These are phyloP conservation scores for Leucania comma DNA, from an alignment of 2,888 invertebrate species.

Conservation along the genomic window DNA sequence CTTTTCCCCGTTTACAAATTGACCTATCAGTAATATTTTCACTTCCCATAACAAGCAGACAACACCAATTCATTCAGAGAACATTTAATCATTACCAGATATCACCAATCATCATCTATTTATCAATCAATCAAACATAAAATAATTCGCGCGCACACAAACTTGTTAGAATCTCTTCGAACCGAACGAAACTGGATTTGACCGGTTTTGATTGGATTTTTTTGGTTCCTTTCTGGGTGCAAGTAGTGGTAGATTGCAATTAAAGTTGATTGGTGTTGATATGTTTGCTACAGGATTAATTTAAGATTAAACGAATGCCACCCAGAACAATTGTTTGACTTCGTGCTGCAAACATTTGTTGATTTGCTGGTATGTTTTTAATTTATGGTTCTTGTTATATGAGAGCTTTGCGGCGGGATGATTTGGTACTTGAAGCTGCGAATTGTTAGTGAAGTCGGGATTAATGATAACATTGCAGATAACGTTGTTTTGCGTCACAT, in stretches of 20 bases:
- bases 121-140: slow-evolving; percentile 52
- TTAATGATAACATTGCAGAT: slow-evolving; percentile 42
- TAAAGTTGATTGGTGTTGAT: slow-evolving; percentile 75
- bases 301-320: slow-evolving; percentile 61
- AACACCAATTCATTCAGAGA: slow-evolving; percentile 43
- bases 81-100: slow-evolving; percentile 42
- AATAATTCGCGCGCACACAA: slow-evolving; percentile 30
- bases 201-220: slow-evolving; percentile 8
- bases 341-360: slow-evolving; percentile 18
- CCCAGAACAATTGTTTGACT: slow-evolving; percentile 16
- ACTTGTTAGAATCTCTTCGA: slow-evolving; percentile 12
- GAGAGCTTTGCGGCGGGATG: slow-evolving; percentile 44
- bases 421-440: slow-evolving; percentile 41
- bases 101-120: slow-evolving; percentile 43
- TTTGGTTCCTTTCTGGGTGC: slow-evolving; percentile 35
- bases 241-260: slow-evolving; percentile 64
- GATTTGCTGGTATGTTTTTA: slow-evolving; percentile 47
- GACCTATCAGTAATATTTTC: slow-evolving; percentile 20
- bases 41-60: slow-evolving; percentile 13
- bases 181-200: slow-evolving; percentile 26
- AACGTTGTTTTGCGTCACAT: slow-evolving; percentile 41
- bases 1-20: slow-evolving; percentile 25
- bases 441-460: slow-evolving; percentile 26
- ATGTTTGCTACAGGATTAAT: slow-evolving; percentile 56
- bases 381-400: slow-evolving; percentile 26